Conservation (phyloP, 1,140 invertebrate species). For the Akabosia matsudoensis region DNA sequence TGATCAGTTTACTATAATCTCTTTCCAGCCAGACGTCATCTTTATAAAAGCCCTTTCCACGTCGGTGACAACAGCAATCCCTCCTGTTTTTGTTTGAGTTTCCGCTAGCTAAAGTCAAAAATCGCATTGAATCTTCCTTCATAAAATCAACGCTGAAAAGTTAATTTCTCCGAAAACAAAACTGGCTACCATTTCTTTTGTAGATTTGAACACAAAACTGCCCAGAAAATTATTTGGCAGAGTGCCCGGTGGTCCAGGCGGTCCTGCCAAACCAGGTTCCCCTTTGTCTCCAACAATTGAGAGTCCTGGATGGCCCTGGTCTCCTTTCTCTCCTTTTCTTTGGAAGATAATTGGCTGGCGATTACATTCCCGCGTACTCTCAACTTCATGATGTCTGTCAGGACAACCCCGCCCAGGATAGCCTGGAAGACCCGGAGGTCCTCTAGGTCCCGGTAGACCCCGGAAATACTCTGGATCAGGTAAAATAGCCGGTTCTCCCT, state of each 20-base stretch:
- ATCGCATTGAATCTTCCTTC: too few relatives aligned
- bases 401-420: background rate
- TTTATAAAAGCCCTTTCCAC: slow-evolving; percentile 28
- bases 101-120: background rate
- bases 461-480: background rate
- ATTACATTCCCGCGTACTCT: background rate
- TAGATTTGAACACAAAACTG: background rate
- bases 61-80: slow-evolving; percentile 18
- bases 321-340: slow-evolving; percentile 1
- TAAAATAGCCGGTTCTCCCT: background rate
- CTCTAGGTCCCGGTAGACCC: background rate
- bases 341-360: background rate
- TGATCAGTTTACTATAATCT: slow-evolving; percentile 27
- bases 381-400: background rate
- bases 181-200: too few relatives aligned
- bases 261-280: slow-evolving; percentile 6
- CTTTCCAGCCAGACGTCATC: slow-evolving; percentile 29
- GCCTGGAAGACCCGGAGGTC: background rate
- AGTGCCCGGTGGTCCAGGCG: background rate
- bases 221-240: background rate
- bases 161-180: too few relatives aligned
- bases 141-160: too few relatives aligned
- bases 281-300: background rate
- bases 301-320: background rate
- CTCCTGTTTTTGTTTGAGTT: slow-evolving; percentile 20